Percentiles rank a stretch among this genome's conserved stretches.
phyloP scores from a whole-genome alignment of 2,113 vertebrate genomes.

The Ctenomys sociabilis region DNA sequence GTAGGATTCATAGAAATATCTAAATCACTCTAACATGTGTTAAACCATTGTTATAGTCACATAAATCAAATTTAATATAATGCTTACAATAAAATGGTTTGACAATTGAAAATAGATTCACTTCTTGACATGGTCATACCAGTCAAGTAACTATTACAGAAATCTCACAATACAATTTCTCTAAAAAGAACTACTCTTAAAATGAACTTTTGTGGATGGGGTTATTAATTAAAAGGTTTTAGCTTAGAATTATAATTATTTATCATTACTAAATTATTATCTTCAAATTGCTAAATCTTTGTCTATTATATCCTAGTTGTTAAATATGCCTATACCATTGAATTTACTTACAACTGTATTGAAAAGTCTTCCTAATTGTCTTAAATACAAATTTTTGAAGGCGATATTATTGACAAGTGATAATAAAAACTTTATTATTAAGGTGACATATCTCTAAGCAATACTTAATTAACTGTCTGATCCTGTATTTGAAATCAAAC shows the following conservation, averaged over 20 bases:
- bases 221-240: not conserved
- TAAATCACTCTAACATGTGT: not conserved
- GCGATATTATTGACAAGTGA: not conserved
- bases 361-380: not conserved
- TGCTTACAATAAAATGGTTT: not conserved
- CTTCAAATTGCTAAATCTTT: constrained; percentile 24
- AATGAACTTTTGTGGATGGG: not conserved
- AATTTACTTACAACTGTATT: not conserved
- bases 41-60: not conserved
- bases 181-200: not conserved
- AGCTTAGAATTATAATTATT: not conserved
- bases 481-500: not conserved
- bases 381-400: not conserved
- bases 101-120: constrained; percentile 11
- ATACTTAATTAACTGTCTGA: not conserved
- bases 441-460: not conserved
- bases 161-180: not conserved
- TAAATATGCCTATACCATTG: not conserved
- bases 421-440: not conserved
- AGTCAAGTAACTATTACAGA: not conserved
- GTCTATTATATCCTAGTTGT: not conserved
- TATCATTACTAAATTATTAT: not conserved
- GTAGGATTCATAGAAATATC: not conserved
- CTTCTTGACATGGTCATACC: not conserved
- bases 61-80: constrained; percentile 45